Base-by-base conservation (phyloP, 2,888 invertebrate genomes). In the Conchocele bisecta region DNA sequence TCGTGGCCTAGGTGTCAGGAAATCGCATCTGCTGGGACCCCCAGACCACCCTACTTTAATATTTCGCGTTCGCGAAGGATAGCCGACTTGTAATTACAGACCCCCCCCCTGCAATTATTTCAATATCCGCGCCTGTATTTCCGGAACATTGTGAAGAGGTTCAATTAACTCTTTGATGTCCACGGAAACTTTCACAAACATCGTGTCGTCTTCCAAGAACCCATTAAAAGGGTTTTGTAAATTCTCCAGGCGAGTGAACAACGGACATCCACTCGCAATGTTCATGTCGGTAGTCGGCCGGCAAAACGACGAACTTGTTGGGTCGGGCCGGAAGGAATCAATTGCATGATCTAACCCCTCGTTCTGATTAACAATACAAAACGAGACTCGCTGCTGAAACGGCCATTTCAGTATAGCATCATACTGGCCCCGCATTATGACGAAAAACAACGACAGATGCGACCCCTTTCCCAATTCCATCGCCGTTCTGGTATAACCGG, bases 301-400 rank as follows among this genome's bases (percentile, higher is more conserved):
- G 53, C 86, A 83, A 82, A 90, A 91, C 0, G 89, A 89, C 2
- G 87, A 83, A 54, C 89, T 89, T 44, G 80, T 82, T 0, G 87
- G 86, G 71, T 91, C 91, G 0, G 91, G 91, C 37, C 86, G 73
- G 78, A 91, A 91, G 0, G 90, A 85, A 61, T 91, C 91, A n/a
- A 87, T 69, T 4, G 90, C 74, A 53, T 90, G 86, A n/a, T 89
- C 86, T n/a, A n/a, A n/a, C 13, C 81, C 72, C 29, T 79, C 83
- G 41, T 82, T 84, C 75, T 90, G 91, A 70, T 91, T 90, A 1
- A 90, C 70, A 61, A 90, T 77, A 81, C 88, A 88, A 42, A 91
- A 83, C 0, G 89, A 89, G 3, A 91, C 89, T 57, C 87, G 81
- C 65, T 86, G 86, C 7, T 75, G 67, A 63, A 89, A 90, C 0